Base-by-base conservation (phyloP, 2,113 vertebrate species). In the Carassius auratus region DNA sequence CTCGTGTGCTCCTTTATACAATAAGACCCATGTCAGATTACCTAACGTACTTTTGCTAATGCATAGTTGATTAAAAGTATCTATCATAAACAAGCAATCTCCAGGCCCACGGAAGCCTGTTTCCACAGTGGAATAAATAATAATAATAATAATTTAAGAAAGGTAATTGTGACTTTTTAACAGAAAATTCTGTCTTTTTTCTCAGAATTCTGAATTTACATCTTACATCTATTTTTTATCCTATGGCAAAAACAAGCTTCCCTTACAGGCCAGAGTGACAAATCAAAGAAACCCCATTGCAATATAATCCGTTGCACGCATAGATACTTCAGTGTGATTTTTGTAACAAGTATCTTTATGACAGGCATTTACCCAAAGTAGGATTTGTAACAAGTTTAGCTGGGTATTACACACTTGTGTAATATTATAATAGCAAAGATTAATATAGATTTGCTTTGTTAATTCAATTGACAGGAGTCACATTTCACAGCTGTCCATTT, bases 401-500 rank as follows among this genome's bases (percentile, higher is more conserved):
- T 36, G 62, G 50, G 10, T 38, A 76, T 81, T 45, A 76, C 45
- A 80, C 42, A 75, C 71, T 76, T 0, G 38, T 75, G 57, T 76
- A 42, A 83, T 62, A 69, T 5, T 64, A 76, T 86, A 84, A 84
- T 52, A 59, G 69, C 45, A 33, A 52, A 84, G 23, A 81, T 36
- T 76, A 61, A 84, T 68, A 85, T 76, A 15, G 77, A 75, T 88
- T 69, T 84, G 69, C 36, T 69, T 30, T 26, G 52, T 86, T 74
- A 57, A 82, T 84, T 81, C 38, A 38, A 71, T 71, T 57, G 38
- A 79, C 76, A 52, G 71, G 57, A 48, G 45, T 88, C 48, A 88
- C 76, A 81, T 84, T 86, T 78, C 59, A 81, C 71, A 69, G 64
- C 84, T 74, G 73, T 71, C 73, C 61, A 61, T 30, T 76, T 83